Evolutionary conservation across 2,113 vertebrate genomes (phyloP).

Genomic region (Pangasianodon hypophthalmus): DNA sequence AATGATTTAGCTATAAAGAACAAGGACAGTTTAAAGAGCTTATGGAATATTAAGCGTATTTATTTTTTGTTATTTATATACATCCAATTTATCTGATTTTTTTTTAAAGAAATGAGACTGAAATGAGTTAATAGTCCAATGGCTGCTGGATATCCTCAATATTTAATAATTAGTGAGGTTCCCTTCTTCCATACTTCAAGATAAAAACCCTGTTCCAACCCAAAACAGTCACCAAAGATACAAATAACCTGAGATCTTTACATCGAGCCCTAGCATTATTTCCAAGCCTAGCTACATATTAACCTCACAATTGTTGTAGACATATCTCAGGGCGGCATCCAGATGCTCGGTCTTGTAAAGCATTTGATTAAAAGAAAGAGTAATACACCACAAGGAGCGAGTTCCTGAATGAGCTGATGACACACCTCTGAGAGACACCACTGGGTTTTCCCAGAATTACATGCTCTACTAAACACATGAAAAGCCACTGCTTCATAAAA

Average conservation of each 20-base stretch:
- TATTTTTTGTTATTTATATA: neutral
- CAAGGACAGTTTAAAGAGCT: neutral
- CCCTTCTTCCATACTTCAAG: neutral
- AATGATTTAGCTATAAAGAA: neutral
- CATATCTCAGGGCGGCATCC: neutral
- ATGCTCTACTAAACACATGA: neutral
- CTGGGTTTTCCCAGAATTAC: slow-evolving; percentile 43
- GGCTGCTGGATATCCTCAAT: neutral
- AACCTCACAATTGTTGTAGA: neutral
- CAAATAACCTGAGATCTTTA: neutral
- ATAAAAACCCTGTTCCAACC: neutral
- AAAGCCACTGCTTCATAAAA: slow-evolving; percentile 1
- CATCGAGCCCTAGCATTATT: neutral
- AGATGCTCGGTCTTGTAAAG: neutral
- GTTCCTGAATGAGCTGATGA: slow-evolving; percentile 23
- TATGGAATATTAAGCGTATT: neutral
- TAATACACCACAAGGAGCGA: neutral
- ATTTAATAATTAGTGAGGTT: neutral
- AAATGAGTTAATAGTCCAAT: neutral
- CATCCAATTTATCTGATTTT: too few species aligned
- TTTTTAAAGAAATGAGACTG: neutral
- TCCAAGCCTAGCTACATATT: neutral
- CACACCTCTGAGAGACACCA: neutral
- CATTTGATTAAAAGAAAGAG: neutral
- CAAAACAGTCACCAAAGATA: neutral